Base-by-base conservation (phyloP, 2,113 vertebrate species). In the Corythaixoides concolor region DNA sequence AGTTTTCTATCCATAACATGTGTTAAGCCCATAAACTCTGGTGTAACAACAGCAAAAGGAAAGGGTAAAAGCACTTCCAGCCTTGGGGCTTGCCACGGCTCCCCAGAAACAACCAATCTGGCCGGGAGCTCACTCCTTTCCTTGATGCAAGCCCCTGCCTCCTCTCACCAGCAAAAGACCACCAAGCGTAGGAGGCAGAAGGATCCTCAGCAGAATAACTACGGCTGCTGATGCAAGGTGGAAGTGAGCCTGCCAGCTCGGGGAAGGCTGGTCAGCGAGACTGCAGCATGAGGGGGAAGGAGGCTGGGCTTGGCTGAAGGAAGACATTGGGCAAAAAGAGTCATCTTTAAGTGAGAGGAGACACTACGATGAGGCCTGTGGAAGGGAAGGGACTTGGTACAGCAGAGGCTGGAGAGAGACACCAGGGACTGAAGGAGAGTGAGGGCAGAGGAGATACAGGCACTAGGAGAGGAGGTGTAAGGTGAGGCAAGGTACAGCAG, bases 11-110 rank as follows among this genome's bases (percentile, higher is more conserved):
- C 53, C 2, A 1, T 3, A 37, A 66, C 1, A 3, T 23, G 9
- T 30, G 56, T 13, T 52, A 84, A 76, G 24, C 22, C 58, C 24
- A 10, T 13, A 73, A 69, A 12, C 27, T 70, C 18, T 55, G 32
- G 28, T 53, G n/a, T 18, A 91, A 79, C 1, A 7, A 43, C 22
- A 73, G 49, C 56, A 37, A 56, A 16, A 33, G 14, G 16, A 76
- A 67, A 24, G 27, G 6, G 7, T 67, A 39, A 60, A 79, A 39
- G 49, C 49, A 75, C 7, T 33, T 50, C 32, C 68, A 74, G 20
- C 26, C 8, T 15, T 2, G 5, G 39, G 37, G 37, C 26, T 82
- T 64, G 28, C 39, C 67, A 50, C 0, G 0, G 21, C 19, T 82
- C 30, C 56, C 20, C 35, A 78, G 26, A 88, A 87, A 64, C 52